Base-by-base conservation (phyloP, 2,888 invertebrate genomes). In the Aphidius colemani region DNA sequence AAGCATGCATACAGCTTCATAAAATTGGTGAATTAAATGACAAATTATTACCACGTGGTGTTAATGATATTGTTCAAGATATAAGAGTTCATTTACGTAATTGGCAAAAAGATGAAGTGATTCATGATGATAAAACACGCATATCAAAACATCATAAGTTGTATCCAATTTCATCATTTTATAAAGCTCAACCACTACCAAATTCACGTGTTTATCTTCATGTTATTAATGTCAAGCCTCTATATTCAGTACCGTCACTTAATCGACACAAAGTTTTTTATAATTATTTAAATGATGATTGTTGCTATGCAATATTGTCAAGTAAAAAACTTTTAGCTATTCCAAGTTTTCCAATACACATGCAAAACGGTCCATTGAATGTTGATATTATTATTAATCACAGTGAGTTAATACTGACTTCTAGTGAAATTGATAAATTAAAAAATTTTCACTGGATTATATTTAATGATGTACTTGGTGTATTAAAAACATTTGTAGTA, bases 1-100 rank as follows among this genome's bases (percentile, higher is more conserved):
- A 89, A 64, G 87, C 90, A 0, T 95, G 95, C 77, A 86, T 87
- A 62, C 77, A 82, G 70, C 83, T 98, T 6, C 90, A 95, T 71
- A 67, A 88, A 74, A 73, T 80, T 7, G 90, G 90, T 0, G 95
- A 94, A 81, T 83, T 98, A 1, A 86, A 88, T 68, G 85, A 91
- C 41, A 85, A 89, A 45, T 82, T 97, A 61, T 75, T 91, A 64
- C 96, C 83, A 1, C 67, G 63, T 45, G 65, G 69, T 10, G 13
- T 40, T 0, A 60, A 70, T 6, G 65, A 66, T 6, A 64, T 82
- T n/a, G 9, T 82, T 71, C 83, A 85, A 45, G 75, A 80, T 61
- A 66, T 85, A 8, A 82, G 86, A 39, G 78, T 80, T 41, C 86
- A 91, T 61, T 91, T 93, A 72, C 85, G 84, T 0, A 88, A 90